Evolutionary conservation across 2,797 vertebrate genomes (phyloP).

Genomic region (Danionella dracula): DNA sequence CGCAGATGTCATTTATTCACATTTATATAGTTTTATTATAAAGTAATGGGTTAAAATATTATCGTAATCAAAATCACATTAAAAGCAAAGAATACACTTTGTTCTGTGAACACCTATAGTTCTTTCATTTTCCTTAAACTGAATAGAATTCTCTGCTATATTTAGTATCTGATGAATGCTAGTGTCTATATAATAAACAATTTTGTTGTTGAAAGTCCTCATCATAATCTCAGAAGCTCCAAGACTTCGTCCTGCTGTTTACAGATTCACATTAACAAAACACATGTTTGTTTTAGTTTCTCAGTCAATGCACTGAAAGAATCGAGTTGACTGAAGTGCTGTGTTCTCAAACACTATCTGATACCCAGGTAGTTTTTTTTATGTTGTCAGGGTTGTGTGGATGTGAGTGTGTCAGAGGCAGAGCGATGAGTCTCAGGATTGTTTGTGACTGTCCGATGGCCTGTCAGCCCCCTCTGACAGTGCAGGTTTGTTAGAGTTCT

Average conservation of each 20-base stretch:
- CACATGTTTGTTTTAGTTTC: slow-evolving; percentile 12
- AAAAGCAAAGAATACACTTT: too few species aligned
- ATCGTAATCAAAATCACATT: too few species aligned
- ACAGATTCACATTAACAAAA: not conserved
- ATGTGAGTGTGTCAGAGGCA: not conserved
- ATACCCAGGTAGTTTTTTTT: not conserved
- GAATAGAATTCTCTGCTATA: too few species aligned
- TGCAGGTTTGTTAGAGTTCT: slow-evolving; percentile 1
- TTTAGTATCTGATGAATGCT: too few species aligned
- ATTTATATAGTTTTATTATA: too few species aligned
- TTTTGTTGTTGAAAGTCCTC: not conserved
- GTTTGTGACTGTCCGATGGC: slow-evolving; percentile 28
- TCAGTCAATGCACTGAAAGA: not conserved
- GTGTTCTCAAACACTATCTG: not conserved
- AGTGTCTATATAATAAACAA: too few species aligned
- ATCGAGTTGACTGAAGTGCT: slow-evolving; percentile 1
- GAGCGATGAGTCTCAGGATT: slow-evolving; percentile 20
- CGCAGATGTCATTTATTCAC: too few species aligned
- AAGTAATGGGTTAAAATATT: too few species aligned
- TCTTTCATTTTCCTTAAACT: too few species aligned
- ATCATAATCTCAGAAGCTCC: not conserved
- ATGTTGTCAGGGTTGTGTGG: slow-evolving; percentile 18
- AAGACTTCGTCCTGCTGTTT: not conserved
- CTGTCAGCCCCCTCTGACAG: slow-evolving; percentile 2
- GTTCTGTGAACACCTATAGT: too few species aligned